These are phyloP conservation scores for Enteromius fasciolatus DNA, from an alignment of 2,797 vertebrate genomes.

Conservation along the genomic window DNA sequence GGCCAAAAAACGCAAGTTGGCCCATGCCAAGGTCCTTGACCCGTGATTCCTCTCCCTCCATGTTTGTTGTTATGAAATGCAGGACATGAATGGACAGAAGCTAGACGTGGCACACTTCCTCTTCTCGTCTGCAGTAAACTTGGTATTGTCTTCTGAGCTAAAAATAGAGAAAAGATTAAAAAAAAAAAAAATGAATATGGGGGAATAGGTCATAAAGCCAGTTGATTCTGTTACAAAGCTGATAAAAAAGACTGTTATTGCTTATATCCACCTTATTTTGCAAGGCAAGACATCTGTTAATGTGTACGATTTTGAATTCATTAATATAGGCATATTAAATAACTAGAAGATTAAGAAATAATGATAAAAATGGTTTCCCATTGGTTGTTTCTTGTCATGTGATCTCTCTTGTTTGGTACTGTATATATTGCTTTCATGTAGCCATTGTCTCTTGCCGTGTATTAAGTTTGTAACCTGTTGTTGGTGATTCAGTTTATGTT, in stretches of 20 bases:
- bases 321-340: not conserved
- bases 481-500: too few species aligned
- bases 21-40: constrained; percentile 66
- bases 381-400: too few species aligned
- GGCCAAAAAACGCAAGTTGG: constrained; percentile 80
- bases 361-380: not conserved
- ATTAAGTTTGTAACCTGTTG: too few species aligned
- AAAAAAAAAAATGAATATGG: not conserved
- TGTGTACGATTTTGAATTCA: not conserved
- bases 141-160: constrained; percentile 12
- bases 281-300: not conserved
- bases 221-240: not conserved
- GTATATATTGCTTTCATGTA: too few species aligned
- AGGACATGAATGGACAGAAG: not conserved
- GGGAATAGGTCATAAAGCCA: not conserved
- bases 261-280: not conserved
- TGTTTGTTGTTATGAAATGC: not conserved
- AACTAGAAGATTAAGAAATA: not conserved
- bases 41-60: not conserved
- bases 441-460: too few species aligned
- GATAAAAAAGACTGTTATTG: not conserved
- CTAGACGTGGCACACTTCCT: not conserved
- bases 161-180: not conserved
- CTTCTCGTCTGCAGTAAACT: constrained; percentile 10
- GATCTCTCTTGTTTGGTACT: too few species aligned